These are phyloP conservation scores for Eulimnadia texana DNA, from an alignment of 1,140 invertebrate species.

Conservation along the genomic window DNA sequence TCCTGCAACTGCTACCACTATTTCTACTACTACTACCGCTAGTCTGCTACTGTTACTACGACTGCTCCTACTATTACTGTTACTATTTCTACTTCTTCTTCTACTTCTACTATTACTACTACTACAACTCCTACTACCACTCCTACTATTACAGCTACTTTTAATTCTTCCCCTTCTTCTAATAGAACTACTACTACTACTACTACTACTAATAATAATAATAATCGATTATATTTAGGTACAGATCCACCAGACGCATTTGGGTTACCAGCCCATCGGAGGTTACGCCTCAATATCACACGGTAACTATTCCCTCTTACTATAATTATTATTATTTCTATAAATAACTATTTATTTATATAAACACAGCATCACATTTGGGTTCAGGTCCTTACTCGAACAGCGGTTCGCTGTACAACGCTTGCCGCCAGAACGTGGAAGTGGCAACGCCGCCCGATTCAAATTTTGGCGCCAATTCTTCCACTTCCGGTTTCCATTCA, in stretches of 20 bases:
- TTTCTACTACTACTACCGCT: no score
- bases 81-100: no score
- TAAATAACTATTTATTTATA: neutral
- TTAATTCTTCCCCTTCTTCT: no score
- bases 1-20: no score
- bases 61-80: no score
- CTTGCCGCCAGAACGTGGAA: neutral
- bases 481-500: neutral
- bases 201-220: no score
- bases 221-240: neutral
- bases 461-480: neutral
- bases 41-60: no score
- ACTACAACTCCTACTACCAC: no score
- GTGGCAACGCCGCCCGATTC: neutral
- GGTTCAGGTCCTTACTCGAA: neutral
- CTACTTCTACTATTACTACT: no score
- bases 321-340: neutral
- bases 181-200: no score
- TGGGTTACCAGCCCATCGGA: conserved; percentile 3
- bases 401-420: neutral
- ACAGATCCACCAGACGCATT: neutral
- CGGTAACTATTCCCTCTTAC: neutral
- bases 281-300: neutral
- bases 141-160: no score
- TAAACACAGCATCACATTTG: neutral